phyloP scores from a whole-genome alignment of 2,797 vertebrate genomes.

The Characodon lateralis region DNA sequence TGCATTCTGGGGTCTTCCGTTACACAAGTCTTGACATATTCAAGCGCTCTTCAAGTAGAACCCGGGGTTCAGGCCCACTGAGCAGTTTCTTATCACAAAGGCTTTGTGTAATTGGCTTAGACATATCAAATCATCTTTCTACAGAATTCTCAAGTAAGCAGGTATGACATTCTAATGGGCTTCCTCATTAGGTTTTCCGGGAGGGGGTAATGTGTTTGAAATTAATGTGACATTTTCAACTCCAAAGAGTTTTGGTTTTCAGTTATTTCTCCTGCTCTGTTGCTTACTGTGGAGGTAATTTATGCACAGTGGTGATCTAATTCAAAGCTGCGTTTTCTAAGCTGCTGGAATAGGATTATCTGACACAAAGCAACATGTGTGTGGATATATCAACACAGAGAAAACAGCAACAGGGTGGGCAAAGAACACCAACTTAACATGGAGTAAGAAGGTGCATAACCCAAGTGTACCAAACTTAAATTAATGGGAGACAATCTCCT shows the following conservation, averaged over 20 bases:
- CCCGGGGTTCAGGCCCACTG: slow-evolving; percentile 78
- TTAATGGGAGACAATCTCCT: too few relatives aligned
- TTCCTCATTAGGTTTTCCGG: slow-evolving; percentile 87
- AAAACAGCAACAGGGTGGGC: slow-evolving; percentile 39
- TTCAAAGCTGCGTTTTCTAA: slow-evolving; percentile 79
- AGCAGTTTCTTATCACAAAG: slow-evolving; percentile 87
- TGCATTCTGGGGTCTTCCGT: too few relatives aligned
- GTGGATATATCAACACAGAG: slow-evolving; percentile 27
- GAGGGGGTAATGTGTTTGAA: slow-evolving; percentile 85
- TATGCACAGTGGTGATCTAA: slow-evolving; percentile 82
- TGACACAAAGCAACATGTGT: slow-evolving; percentile 78
- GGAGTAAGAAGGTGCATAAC: too few relatives aligned
- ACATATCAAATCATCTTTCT: slow-evolving; percentile 89
- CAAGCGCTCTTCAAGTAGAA: slow-evolving; percentile 81
- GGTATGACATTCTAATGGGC: slow-evolving; percentile 91
- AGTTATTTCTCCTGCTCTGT: slow-evolving; percentile 64
- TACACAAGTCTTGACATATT: slow-evolving; percentile 14
- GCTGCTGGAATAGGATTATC: slow-evolving; percentile 77
- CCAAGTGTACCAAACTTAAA: too few relatives aligned
- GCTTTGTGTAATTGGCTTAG: slow-evolving; percentile 89
- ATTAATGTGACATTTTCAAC: slow-evolving; percentile 89
- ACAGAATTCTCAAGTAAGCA: slow-evolving; percentile 88
- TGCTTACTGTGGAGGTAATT: slow-evolving; percentile 81
- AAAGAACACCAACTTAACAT: background rate
- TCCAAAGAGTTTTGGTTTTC: slow-evolving; percentile 83